These are phyloP conservation scores for Oxystoma pomonae DNA, from an alignment of 2,888 invertebrate species.

Conservation along the genomic window DNA sequence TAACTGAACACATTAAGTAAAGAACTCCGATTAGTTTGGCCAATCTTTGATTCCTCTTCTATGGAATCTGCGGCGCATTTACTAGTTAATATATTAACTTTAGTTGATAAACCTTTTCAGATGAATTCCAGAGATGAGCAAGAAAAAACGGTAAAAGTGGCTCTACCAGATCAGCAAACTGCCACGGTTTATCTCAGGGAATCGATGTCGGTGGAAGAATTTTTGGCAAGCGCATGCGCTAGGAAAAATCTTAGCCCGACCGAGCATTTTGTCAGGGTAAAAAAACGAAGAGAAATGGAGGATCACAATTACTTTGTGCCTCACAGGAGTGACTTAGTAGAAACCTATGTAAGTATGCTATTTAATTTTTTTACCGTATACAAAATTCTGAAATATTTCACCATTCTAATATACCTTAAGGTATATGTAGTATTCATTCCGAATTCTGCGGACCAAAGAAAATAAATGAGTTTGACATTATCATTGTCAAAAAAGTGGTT, in stretches of 20 bases:
- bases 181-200: slow-evolving; percentile 85
- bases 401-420: no score
- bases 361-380: no score
- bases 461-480: no score
- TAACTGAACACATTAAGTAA: no score
- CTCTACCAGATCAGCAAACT: slow-evolving; percentile 77
- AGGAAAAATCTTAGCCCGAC: slow-evolving; percentile 89
- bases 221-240: slow-evolving; percentile 87
- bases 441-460: no score
- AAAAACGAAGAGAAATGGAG: slow-evolving; percentile 91
- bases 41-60: no score
- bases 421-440: no score
- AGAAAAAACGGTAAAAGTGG: slow-evolving; percentile 85
- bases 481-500: no score
- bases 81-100: no score
- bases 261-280: slow-evolving; percentile 94
- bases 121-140: slow-evolving; percentile 82
- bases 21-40: no score
- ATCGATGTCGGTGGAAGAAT: slow-evolving; percentile 93
- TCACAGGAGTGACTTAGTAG: slow-evolving; percentile 89
- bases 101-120: slow-evolving; percentile 58
- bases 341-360: slow-evolving; percentile 81
- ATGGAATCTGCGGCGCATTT: no score
- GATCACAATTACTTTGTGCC: slow-evolving; percentile 96
- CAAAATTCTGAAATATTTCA: neutral